A percentile compares a stretch with the other conserved stretches of the same genome.
These are phyloP conservation scores for Tetraneura akinire DNA, from an alignment of 1,140 invertebrate species.

Conservation along the genomic window DNA sequence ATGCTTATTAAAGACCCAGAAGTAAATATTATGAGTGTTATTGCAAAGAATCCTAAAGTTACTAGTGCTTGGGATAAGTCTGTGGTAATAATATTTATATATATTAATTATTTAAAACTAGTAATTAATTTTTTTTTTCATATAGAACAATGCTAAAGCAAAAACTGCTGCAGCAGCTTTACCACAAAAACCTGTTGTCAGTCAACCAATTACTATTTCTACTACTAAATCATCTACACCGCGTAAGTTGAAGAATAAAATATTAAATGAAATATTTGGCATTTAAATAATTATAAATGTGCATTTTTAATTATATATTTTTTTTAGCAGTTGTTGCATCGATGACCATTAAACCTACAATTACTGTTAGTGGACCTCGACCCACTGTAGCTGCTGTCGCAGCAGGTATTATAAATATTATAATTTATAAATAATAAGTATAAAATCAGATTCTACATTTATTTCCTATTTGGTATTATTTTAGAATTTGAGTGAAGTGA, in stretches of 20 bases:
- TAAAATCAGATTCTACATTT: too few species aligned
- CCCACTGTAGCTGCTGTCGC: conserved; percentile 43
- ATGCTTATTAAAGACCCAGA: conserved; percentile 90
- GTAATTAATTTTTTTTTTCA: conserved; percentile 17
- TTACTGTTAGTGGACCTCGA: conserved; percentile 32
- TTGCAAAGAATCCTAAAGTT: conserved; percentile 69
- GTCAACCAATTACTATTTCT: conserved; percentile 5
- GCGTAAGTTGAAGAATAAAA: background rate
- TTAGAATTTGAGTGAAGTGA: too few species aligned
- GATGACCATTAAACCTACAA: conserved; percentile 43
- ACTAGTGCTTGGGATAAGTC: conserved; percentile 66
- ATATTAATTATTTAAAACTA: background rate
- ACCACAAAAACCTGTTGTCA: conserved; percentile 31
- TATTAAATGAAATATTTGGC: too few species aligned
- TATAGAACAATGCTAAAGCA: conserved; percentile 54
- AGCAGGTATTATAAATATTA: conserved; percentile 34
- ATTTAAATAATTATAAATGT: background rate
- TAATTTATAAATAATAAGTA: too few species aligned
- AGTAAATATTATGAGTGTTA: conserved; percentile 75
- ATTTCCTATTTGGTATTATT: too few species aligned
- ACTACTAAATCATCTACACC: conserved; percentile 14
- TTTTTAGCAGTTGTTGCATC: conserved; percentile 32
- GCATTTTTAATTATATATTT: background rate
- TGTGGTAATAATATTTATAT: conserved; percentile 52
- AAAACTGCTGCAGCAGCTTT: conserved; percentile 51